Conservation (phyloP, 1,140 invertebrate species). For the Bombyx mori region ASM3026992v2 NC_085125.1:8845501-8846000, state of each 20-base stretch:
- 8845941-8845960: slow-evolving; percentile 29
- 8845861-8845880: slow-evolving; percentile 10
- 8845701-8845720: too few relatives aligned
- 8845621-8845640: too few relatives aligned
- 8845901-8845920: slow-evolving; percentile 23
- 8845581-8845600: too few relatives aligned
- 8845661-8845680: too few relatives aligned
- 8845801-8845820: slow-evolving; percentile 29
- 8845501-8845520: too few relatives aligned
- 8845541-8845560: too few relatives aligned
- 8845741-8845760: slow-evolving; percentile 23
- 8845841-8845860: slow-evolving; percentile 12
- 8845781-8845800: slow-evolving; percentile 25
- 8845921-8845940: slow-evolving; percentile 16
- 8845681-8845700: too few relatives aligned
- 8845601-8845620: too few relatives aligned
- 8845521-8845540: too few relatives aligned
- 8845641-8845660: too few relatives aligned
- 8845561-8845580: too few relatives aligned
- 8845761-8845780: slow-evolving; percentile 10
- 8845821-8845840: slow-evolving; percentile 28
- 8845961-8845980: slow-evolving; percentile 40
- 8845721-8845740: too few relatives aligned
- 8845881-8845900: slow-evolving; percentile 36
- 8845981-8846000: slow-evolving; percentile 1